A percentile compares a stretch with the other conserved stretches of the same genome.
Evolutionary conservation across 2,888 invertebrate genomes (phyloP).

Genomic region (Lacanobia oleracea): DNA sequence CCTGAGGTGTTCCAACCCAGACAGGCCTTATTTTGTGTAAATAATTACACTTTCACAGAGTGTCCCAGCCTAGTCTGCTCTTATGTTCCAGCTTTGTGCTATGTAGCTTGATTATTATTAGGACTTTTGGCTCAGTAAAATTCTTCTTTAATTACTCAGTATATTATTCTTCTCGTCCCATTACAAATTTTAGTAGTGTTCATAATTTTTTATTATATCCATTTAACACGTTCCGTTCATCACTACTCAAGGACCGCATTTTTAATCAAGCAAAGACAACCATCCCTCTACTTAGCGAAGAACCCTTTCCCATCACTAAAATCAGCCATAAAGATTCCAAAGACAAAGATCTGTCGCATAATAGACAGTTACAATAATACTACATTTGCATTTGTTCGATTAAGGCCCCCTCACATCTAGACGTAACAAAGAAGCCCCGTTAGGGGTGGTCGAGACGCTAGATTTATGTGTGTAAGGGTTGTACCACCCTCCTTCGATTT

Average conservation of each 20-base stretch:
- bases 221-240: neutral
- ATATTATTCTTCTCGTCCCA: neutral
- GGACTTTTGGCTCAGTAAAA: no score
- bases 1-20: no score
- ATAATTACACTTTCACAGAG: no score
- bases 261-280: neutral
- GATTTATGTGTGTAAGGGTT: slow-evolving; percentile 80
- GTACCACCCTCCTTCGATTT: slow-evolving; percentile 69
- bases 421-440: slow-evolving; percentile 78
- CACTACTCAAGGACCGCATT: neutral
- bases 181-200: neutral
- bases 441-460: slow-evolving; percentile 75
- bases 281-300: neutral
- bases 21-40: no score
- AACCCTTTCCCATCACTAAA: slow-evolving; percentile 25
- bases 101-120: no score
- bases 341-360: slow-evolving; percentile 52
- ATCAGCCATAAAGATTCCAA: slow-evolving; percentile 47
- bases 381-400: slow-evolving; percentile 75
- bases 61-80: no score
- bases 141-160: no score
- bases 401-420: slow-evolving; percentile 72
- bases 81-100: no score
- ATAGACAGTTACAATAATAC: slow-evolving; percentile 68
- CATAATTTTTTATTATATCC: neutral